Evolutionary conservation across 1,140 invertebrate genomes (phyloP), one percentile per base, ranked within the genome.

Genomic region (Venustaconcha ellipsiformis): DNA sequence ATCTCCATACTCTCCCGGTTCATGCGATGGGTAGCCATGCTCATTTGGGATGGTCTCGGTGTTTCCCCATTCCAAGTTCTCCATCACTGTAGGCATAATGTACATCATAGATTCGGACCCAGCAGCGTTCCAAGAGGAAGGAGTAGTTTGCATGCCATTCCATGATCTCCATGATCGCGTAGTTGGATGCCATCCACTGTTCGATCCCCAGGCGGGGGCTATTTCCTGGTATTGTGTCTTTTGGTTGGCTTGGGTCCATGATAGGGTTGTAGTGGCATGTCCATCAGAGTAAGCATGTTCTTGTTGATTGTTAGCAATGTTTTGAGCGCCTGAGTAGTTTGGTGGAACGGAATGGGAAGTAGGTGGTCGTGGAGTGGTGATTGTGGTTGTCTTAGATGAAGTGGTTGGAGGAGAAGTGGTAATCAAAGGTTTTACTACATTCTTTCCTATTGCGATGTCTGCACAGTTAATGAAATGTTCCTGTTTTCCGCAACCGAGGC

Each of bases 401-500:
- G 66, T 15, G 23, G n/a, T 13, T 15, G 68, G 72, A 14, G 17
- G 37, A 48, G 37, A 20, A 18, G 12, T 56, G 65, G 48, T 37
- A 2, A 56, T 37, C 37, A 79, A 69, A 6, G 78, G 78, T 5
- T 63, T 57, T 0, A 72, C 72, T 15, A 57, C 69, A n/a, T 67
- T 69, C 14, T 76, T 37, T 23, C 67, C 74, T 60, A 95, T 93
- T 14, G 90, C 80, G 64, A 95, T 91, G 86, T 95, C 94, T 4
- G 94, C 92, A 83, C 94, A 95, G 72, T 92, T 92, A 70, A 92
- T 88, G 82, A 94, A 95, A 8, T 90, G 92, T 87, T 95, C 94
- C 4, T 86, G 84, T 5, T 87, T 85, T 18, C 91, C 91, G 78
- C 90, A 91, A 0, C 90, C 91, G 58, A 83, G 67, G 68, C 86